Base-by-base conservation (phyloP, 2,797 vertebrate species). In the Oryzias sinensis region DNA sequence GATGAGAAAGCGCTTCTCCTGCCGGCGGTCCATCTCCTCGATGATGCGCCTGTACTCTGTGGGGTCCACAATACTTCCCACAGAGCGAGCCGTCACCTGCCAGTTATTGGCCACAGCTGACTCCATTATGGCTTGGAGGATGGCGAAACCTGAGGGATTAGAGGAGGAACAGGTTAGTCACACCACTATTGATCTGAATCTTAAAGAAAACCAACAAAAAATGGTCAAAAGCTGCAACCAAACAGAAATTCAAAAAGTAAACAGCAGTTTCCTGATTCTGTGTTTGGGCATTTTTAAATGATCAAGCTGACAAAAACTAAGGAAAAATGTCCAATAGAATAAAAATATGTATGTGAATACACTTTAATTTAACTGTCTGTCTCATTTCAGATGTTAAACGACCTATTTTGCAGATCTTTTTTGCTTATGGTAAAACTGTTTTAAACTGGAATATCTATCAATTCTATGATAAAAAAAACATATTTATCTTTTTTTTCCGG, bases 101-200 rank as follows among this genome's bases (percentile, higher is more conserved):
- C 97, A 99, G 88, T 98, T 98, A 86, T 96, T 98, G 84, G 96
- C 95, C 59, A 99, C 96, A 5, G 96, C 96, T 22, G 96, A 94
- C 90, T 98, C 97, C 96, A 99, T 98, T 84, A 99, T 95, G 9
- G 95, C 95, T 89, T 98, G 97, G 74, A 98, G 94, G 86, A 98
- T 95, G 54, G 96, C 91, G 89, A 98, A 98, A 74, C 96, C 96
- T 98, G 84, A 29, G 66, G 65, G 62, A 64, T 55, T 56, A 68
- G 55, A 74, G 53, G 25, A 55, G 68, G 49, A 62, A 65, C 56
- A 68, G 62, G 58, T 43, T 45, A 61, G 59, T 83, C 72, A 82
- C 29, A 56, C 58, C 64, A 29, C 22, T 53, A 42, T 66, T 27
- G 54, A 45, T 27, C 52, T 58, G 53, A 43, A 47, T 64, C 43